Base-by-base conservation (phyloP, 2,888 invertebrate species). In the Cecidostiba fungosa region DNA sequence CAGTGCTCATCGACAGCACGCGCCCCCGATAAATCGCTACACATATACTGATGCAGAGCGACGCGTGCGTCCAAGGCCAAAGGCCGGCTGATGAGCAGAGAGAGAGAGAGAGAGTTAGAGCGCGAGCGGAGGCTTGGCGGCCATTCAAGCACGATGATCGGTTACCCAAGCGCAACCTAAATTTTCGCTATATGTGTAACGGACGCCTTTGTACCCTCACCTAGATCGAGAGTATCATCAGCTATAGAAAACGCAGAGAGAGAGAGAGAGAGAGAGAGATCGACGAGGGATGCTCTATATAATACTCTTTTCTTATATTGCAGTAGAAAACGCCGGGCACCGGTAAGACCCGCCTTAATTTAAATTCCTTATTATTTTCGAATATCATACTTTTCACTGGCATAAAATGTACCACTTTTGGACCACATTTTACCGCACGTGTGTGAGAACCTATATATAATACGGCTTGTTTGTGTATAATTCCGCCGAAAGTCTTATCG, bases 101-200 rank as follows among this genome's bases (percentile, higher is more conserved):
- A 50, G 39, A 43, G 19, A n/a, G n/a, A n/a, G n/a, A n/a, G n/a
- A n/a, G n/a, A n/a, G n/a, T n/a, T n/a, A n/a, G n/a, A 29, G 66
- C 1, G 70, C 50, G 77, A 73, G 70, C 77, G 76, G 32, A 36
- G 77, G 82, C 82, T 86, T 87, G 86, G 86, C 87, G 87, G 76
- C 59, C 82, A 86, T 87, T 87, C 87, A 87, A 87, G 86, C 87
- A 82, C 79, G 84, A 87, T 84, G 59, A 87, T 87, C 82, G 86
- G 82, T 87, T 86, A 87, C 77, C 84, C 82, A 87, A 86, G 85
- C 86, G 82, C 87, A 87, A 86, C 87, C 84, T 87, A 82, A 86
- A 87, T 86, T 86, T 87, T 87, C 73, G 80, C 85, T 85, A 69
- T 77, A 84, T 70, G 80, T 80, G 80, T 85, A 77, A 80, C 79